Evolutionary conservation across 1,140 invertebrate species (phyloP).

Genomic region (Ips nitidus): DNA sequence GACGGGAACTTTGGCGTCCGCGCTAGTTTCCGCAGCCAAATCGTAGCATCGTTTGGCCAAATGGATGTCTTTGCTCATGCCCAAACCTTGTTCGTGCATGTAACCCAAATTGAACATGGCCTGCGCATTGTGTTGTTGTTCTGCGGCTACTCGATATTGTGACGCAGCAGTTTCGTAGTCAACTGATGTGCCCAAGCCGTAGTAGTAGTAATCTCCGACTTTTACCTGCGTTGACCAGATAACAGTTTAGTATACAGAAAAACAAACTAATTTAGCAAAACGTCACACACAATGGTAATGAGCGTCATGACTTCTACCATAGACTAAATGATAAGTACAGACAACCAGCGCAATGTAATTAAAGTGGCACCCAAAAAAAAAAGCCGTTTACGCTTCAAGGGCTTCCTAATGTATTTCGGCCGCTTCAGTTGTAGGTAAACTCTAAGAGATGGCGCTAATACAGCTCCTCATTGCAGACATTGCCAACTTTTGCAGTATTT

Average conservation of each 20-base stretch:
- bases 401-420: no score
- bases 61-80: constrained; percentile 78
- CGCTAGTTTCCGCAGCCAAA: constrained; percentile 90
- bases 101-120: constrained; percentile 99
- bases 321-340: no score
- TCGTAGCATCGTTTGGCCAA: constrained; percentile 90
- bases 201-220: constrained; percentile 98
- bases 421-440: no score
- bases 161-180: constrained; percentile 93
- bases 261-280: neutral
- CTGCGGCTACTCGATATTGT: constrained; percentile 90
- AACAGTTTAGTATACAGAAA: neutral
- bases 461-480: no score
- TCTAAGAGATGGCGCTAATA: no score
- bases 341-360: no score
- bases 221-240: constrained; percentile 64
- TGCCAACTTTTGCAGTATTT: no score
- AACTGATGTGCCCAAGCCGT: constrained; percentile 85
- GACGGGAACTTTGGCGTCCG: constrained; percentile 93
- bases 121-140: constrained; percentile 95
- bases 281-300: neutral
- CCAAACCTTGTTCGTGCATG: constrained; percentile 98
- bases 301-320: no score
- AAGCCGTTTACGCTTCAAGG: no score
- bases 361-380: no score